Base-by-base conservation (phyloP, 2,888 invertebrate species). In the Pediacus dermestoides region DNA sequence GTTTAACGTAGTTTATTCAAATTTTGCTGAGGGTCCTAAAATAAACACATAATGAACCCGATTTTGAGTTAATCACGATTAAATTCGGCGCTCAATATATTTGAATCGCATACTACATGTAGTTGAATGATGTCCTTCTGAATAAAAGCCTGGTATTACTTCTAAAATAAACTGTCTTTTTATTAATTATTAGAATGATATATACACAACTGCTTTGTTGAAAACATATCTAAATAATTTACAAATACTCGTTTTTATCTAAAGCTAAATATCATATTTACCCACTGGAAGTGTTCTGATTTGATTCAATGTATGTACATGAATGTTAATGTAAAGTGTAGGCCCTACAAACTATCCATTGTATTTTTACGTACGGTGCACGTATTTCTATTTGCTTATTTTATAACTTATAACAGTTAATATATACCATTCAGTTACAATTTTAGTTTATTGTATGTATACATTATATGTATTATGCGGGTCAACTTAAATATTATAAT, bases 241-340 rank as follows among this genome's bases (percentile, higher is more conserved):
- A 45, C 45, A 45, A 30, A 39, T 25, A 8, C 8, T 32, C 12
- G 15, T 16, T 4, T 31, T 28, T 28, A 30, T 23, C 39, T 42
- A 37, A 39, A 34, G 23, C 42, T 42, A 42, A 34, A 38, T 33
- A 38, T 39, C 22, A 30, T 34, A 42, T 37, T 39, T 44, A 44
- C 42, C 46, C 50, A 53, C 51, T 50, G 53, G 53, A 53, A 53
- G 53, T 52, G 48, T 50, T 44, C 46, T 48, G 53, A 53, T 53
- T 53, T 52, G 44, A 13, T 34, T 46, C 42, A 50, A 46, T 48
- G 41, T 53, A 53, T 53, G 36, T 53, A 53, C 53, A 53, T 48
- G 37, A 44, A 46, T 43, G 38, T 28, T 30, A 41, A 41, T 42
- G 40, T 41, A 38, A 41, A 43, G 44, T 42, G 44, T 46, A 47